A percentile compares a stretch with the other conserved stretches of the same genome.
These are phyloP conservation scores for Cecropterus lyciades DNA, from an alignment of 1,140 invertebrate genomes.

Conservation along the genomic window DNA sequence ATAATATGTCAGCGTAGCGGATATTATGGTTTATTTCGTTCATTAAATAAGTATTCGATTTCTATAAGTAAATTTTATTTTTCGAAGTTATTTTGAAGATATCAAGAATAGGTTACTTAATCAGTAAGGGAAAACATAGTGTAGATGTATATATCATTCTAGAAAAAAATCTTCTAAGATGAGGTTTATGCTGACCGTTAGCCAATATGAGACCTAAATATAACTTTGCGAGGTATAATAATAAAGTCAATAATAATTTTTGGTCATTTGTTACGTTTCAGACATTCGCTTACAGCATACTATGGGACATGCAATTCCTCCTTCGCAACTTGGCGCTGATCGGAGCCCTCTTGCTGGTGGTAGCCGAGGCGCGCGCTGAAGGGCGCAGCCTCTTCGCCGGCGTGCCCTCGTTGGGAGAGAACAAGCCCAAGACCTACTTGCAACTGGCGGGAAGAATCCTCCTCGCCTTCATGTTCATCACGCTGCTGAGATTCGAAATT, in stretches of 20 bases:
- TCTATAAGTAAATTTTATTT: too few species aligned
- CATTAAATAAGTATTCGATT: too few species aligned
- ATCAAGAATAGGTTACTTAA: too few species aligned
- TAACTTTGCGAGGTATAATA: too few species aligned
- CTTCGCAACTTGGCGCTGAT: slow-evolving; percentile 97
- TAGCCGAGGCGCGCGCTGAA: slow-evolving; percentile 97
- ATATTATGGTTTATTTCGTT: too few species aligned
- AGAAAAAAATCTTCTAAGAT: too few species aligned
- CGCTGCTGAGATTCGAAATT: slow-evolving; percentile 96
- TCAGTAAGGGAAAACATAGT: too few species aligned
- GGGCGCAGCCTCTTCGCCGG: slow-evolving; percentile 98
- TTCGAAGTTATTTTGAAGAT: too few species aligned
- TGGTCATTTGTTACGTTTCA: slow-evolving; percentile 82
- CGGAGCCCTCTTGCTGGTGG: slow-evolving; percentile 96
- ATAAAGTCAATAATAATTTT: background rate
- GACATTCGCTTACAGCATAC: slow-evolving; percentile 98
- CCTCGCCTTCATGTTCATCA: slow-evolving; percentile 99
- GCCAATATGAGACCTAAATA: too few species aligned
- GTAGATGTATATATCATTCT: too few species aligned
- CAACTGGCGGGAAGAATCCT: slow-evolving; percentile 98
- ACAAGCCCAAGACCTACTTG: slow-evolving; percentile 98
- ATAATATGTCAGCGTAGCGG: too few species aligned
- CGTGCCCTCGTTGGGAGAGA: slow-evolving; percentile 97
- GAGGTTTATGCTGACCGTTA: too few species aligned
- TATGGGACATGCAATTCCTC: slow-evolving; percentile 99